Conservation (phyloP, 92 coral and sea anemone species). For the Porites divaricata region DNA sequence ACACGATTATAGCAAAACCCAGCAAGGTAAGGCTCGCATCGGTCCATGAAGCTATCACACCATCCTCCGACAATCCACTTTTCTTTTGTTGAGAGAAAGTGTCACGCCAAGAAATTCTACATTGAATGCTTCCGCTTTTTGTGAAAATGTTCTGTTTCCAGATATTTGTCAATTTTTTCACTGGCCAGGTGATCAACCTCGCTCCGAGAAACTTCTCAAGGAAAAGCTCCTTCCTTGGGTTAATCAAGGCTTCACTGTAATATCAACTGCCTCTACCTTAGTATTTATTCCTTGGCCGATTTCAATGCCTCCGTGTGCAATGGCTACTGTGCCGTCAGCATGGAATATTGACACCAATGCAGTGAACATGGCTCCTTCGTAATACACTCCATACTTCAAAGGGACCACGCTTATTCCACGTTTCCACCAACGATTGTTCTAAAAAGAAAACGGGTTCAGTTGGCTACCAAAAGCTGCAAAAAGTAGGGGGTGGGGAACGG, state of each 20-base stretch:
- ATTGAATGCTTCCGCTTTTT: no score
- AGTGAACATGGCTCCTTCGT: slow-evolving; percentile 46
- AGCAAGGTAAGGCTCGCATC: no score
- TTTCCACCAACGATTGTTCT: slow-evolving; percentile 97
- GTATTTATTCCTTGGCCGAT: slow-evolving; percentile 94
- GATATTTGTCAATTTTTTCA: slow-evolving; percentile 14
- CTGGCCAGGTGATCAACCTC: no score
- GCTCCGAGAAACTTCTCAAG: no score
- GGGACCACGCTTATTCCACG: slow-evolving; percentile 92
- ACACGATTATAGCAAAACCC: no score
- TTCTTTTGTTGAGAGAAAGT: no score
- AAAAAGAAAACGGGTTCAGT: background rate
- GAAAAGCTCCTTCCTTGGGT: no score
- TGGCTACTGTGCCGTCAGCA: slow-evolving; percentile 84
- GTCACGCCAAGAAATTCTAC: no score
- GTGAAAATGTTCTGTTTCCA: no score
- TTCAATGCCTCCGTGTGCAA: slow-evolving; percentile 90
- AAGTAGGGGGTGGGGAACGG: background rate
- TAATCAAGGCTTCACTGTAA: background rate
- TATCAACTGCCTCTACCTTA: slow-evolving; percentile 60
- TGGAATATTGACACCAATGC: slow-evolving; percentile 87
- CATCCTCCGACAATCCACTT: no score
- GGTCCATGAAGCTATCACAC: no score
- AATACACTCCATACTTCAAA: slow-evolving; percentile 66
- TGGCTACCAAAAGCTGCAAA: no score